phyloP scores from a whole-genome alignment of 2,113 vertebrate species.

The Herpailurus yagouaroundi region DNA sequence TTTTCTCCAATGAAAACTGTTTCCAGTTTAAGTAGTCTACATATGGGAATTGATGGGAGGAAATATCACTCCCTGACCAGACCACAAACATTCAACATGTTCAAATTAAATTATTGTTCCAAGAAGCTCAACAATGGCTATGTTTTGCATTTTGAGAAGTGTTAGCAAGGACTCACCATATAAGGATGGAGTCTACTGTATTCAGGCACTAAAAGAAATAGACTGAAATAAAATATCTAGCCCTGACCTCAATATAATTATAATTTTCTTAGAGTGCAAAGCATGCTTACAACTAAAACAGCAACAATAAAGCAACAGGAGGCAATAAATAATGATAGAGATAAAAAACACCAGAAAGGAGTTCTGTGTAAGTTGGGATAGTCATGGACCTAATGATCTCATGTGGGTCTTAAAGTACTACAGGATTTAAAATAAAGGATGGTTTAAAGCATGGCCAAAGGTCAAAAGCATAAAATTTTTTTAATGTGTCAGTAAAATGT shows the following conservation, averaged over 20 bases:
- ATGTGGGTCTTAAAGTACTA: neutral
- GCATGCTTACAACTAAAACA: neutral
- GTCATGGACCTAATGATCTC: neutral
- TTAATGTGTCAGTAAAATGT: neutral
- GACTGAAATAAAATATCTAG: neutral
- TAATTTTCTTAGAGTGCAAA: neutral
- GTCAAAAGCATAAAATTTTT: slow-evolving; percentile 9
- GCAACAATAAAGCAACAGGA: neutral
- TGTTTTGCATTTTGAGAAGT: neutral
- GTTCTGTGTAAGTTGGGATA: neutral
- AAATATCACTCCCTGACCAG: neutral
- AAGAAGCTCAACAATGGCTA: neutral
- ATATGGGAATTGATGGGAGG: neutral
- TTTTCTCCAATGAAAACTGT: neutral
- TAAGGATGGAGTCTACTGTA: neutral
- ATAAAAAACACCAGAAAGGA: neutral
- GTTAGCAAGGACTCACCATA: neutral
- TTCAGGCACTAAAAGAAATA: neutral
- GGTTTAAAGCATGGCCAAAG: neutral
- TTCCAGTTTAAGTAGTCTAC: neutral
- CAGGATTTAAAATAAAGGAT: neutral
- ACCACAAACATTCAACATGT: neutral
- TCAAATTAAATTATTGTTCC: neutral
- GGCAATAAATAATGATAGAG: neutral
- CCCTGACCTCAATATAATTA: neutral